Evolutionary conservation across 1,140 invertebrate species (phyloP).

Genomic region (Popillia japonica): DNA sequence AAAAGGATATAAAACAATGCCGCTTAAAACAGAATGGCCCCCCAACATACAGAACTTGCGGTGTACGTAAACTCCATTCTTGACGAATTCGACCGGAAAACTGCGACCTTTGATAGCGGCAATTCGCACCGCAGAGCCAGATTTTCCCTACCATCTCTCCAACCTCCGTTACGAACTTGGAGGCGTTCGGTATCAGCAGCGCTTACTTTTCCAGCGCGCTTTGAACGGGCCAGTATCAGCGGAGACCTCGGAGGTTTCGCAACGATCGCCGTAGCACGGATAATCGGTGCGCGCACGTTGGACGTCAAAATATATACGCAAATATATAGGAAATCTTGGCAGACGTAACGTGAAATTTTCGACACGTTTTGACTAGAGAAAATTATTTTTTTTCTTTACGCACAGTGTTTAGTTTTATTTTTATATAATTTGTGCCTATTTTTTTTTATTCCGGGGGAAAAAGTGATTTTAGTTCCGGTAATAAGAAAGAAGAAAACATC

Average conservation of each 20-base stretch:
- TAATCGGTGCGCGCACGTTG: background rate
- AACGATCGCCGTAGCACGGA: background rate
- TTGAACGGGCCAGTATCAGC: background rate
- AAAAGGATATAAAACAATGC: too few species aligned
- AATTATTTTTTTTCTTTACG: background rate
- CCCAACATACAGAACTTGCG: background rate
- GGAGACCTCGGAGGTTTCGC: background rate
- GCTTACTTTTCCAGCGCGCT: constrained; percentile 51
- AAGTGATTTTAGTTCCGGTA: background rate
- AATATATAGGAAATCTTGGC: background rate
- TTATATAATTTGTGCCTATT: background rate
- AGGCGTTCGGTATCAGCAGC: background rate
- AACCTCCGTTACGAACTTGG: constrained; percentile 36
- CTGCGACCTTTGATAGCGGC: background rate
- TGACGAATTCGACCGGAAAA: background rate
- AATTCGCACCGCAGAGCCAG: background rate
- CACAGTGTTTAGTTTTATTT: background rate
- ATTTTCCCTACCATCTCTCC: background rate
- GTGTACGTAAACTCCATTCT: constrained; percentile 53
- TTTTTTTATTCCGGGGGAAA: background rate
- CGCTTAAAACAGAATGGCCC: too few species aligned
- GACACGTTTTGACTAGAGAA: background rate
- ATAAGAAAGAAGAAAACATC: background rate
- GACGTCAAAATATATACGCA: background rate
- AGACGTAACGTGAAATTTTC: background rate